Conservation (phyloP, 2,797 vertebrate species). For the Threskiornis aethiopicus region DNA sequence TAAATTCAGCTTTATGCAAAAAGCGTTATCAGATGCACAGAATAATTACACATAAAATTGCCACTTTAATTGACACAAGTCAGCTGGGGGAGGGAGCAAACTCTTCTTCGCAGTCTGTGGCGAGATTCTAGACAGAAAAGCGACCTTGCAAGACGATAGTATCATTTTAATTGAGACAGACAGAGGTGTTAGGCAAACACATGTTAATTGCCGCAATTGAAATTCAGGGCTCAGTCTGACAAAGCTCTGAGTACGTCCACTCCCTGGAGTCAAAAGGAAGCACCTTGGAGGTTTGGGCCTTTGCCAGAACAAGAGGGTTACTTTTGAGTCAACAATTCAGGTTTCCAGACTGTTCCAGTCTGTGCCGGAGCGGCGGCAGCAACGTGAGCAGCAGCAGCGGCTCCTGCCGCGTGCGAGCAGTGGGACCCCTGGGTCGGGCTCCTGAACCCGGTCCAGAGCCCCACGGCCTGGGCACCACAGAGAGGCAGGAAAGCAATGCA, state of each 20-base stretch:
- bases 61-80: constrained; percentile 40
- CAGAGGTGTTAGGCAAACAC: constrained; percentile 42
- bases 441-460: background rate
- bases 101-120: background rate
- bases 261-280: constrained; percentile 51
- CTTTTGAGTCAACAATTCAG: constrained; percentile 29
- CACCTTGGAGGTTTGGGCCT: constrained; percentile 43
- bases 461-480: fast-evolving
- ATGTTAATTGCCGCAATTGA: constrained; percentile 24
- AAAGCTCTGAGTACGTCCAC: constrained; percentile 4
- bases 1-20: background rate
- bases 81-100: background rate
- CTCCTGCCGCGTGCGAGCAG: fast-evolving
- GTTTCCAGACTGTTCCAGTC: constrained; percentile 42
- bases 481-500: background rate
- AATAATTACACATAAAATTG: constrained; percentile 36
- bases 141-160: constrained; percentile 33
- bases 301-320: constrained; percentile 24
- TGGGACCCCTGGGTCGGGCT: background rate
- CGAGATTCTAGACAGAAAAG: constrained; percentile 31
- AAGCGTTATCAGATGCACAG: background rate
- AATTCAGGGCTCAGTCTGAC: constrained; percentile 45
- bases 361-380: background rate
- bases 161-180: constrained; percentile 64
- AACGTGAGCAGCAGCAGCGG: background rate